Evolutionary conservation across 2,888 invertebrate genomes (phyloP).

Genomic region (Patella caerulea): DNA sequence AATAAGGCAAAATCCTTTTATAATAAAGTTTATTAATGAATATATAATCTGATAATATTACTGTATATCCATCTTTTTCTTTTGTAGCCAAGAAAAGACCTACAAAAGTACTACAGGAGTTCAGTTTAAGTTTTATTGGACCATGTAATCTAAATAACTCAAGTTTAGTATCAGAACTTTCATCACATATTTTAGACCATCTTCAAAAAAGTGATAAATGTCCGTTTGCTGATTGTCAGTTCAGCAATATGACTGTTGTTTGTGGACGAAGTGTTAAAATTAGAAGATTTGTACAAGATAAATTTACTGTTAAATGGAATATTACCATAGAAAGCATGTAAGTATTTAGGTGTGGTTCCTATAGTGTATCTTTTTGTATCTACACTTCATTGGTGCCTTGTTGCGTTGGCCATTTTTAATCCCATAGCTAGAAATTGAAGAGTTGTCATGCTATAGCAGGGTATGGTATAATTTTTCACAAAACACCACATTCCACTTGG

Average conservation of each 20-base stretch:
- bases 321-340: constrained; percentile 45
- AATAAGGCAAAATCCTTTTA: too few species aligned
- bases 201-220: constrained; percentile 42
- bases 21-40: too few species aligned
- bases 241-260: constrained; percentile 42
- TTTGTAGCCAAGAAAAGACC: constrained; percentile 40
- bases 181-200: constrained; percentile 33
- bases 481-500: too few species aligned
- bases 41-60: neutral
- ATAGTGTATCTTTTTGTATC: too few species aligned
- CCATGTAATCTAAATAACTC: constrained; percentile 44
- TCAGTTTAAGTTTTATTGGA: constrained; percentile 48
- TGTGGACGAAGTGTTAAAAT: constrained; percentile 37
- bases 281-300: constrained; percentile 35
- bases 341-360: neutral
- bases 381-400: too few species aligned
- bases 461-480: too few species aligned
- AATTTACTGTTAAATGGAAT: constrained; percentile 48
- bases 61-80: neutral
- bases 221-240: constrained; percentile 39
- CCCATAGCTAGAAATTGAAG: too few species aligned
- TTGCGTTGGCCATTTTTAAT: too few species aligned
- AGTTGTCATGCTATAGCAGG: too few species aligned
- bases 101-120: constrained; percentile 43
- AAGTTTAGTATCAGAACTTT: constrained; percentile 36